A percentile compares a stretch with the other conserved stretches of the same genome.
Evolutionary conservation across 92 coral and sea anemone species (phyloP).

Genomic region (Virgularia gustaviana): DNA sequence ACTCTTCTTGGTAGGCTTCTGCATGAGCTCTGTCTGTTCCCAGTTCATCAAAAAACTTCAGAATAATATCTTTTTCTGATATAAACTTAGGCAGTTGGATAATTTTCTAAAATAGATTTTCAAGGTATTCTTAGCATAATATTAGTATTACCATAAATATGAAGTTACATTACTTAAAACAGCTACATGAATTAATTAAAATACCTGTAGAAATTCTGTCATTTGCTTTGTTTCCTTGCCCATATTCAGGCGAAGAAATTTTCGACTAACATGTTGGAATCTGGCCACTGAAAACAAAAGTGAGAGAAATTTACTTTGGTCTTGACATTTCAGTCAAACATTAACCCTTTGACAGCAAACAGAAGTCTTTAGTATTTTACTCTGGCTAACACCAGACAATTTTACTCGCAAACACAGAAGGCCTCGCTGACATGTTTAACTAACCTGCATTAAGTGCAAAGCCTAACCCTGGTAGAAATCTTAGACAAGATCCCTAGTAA

Average conservation of each 20-base stretch:
- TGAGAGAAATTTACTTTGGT: not conserved
- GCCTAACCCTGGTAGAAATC: not conserved
- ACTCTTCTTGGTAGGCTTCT: conserved; percentile 21
- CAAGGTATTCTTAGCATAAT: not conserved
- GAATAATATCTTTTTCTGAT: conserved; percentile 79
- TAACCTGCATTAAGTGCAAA: no score
- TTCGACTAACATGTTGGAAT: conserved; percentile 63
- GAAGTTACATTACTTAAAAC: not conserved
- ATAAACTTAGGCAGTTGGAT: conserved; percentile 69
- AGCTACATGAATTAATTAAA: not conserved
- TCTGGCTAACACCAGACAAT: no score
- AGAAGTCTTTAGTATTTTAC: no score
- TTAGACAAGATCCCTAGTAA: no score
- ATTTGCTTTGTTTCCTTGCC: conserved; percentile 82
- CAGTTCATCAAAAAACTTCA: conserved; percentile 89
- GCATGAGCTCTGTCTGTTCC: conserved; percentile 70
- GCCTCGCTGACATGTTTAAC: no score
- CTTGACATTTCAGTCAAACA: not conserved
- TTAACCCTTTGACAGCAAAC: no score
- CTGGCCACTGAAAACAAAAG: conserved; percentile 55
- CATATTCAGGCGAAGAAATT: conserved; percentile 68
- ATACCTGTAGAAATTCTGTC: conserved; percentile 94
- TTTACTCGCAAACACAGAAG: not conserved
- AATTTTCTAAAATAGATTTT: conserved; percentile 55
- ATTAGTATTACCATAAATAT: not conserved